phyloP scores from a whole-genome alignment of 2,888 invertebrate species.

The Serrognathus titanus region DNA sequence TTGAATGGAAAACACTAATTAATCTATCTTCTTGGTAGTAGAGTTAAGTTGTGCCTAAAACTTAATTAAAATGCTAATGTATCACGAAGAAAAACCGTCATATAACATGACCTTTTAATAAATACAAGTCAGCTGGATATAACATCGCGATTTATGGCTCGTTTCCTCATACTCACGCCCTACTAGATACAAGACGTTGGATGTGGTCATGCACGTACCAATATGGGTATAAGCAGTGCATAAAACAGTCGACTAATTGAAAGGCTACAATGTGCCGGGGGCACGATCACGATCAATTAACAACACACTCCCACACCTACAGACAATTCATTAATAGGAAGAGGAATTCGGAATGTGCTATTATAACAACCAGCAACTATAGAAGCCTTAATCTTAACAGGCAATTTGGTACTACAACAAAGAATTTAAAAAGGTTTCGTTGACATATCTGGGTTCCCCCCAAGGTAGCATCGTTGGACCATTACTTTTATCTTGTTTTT shows the following conservation, averaged over 20 bases:
- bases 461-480: too few species aligned
- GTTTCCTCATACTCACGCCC: background rate
- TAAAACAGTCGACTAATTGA: background rate
- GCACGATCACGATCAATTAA: conserved; percentile 14
- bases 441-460: too few species aligned
- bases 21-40: too few species aligned
- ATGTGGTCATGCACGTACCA: conserved; percentile 10
- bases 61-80: too few species aligned
- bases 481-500: too few species aligned
- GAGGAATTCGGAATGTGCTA: background rate
- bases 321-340: conserved; percentile 5
- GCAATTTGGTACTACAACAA: too few species aligned
- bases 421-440: too few species aligned
- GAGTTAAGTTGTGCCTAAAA: too few species aligned
- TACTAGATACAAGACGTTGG: background rate
- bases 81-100: too few species aligned
- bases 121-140: background rate
- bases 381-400: too few species aligned
- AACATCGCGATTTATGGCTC: background rate
- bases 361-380: too few species aligned
- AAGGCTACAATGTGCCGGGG: conserved; percentile 1
- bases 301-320: conserved; percentile 8
- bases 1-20: too few species aligned
- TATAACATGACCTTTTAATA: background rate
- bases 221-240: conserved; percentile 9